Percentiles rank a stretch among this genome's conserved stretches.
These are phyloP conservation scores for Xanthia togata DNA, from an alignment of 2,888 invertebrate species.

Conservation along the genomic window DNA sequence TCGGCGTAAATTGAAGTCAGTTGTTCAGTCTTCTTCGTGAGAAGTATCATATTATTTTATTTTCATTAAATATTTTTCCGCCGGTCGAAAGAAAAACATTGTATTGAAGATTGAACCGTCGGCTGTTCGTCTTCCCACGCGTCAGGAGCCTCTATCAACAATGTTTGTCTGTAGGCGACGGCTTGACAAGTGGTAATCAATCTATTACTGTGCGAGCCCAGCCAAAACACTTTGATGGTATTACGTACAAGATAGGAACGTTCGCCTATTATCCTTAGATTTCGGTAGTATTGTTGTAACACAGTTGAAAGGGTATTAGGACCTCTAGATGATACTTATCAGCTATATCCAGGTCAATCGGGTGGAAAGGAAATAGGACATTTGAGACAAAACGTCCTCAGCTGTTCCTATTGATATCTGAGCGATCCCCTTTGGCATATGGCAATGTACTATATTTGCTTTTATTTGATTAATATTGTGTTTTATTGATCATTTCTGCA, in stretches of 20 bases:
- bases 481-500: too few species aligned
- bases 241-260: slow-evolving; percentile 31
- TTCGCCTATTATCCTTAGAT: slow-evolving; percentile 20
- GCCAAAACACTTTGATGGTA: slow-evolving; percentile 45
- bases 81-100: slow-evolving; percentile 27
- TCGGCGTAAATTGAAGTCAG: background rate
- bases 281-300: slow-evolving; percentile 15
- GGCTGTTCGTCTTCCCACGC: slow-evolving; percentile 53
- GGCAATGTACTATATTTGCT: background rate
- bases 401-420: slow-evolving; percentile 10
- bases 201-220: slow-evolving; percentile 47
- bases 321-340: slow-evolving; percentile 22
- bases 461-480: background rate
- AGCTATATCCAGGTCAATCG: background rate
- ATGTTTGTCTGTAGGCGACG: slow-evolving; percentile 35
- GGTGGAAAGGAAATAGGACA: background rate
- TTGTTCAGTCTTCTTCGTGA: background rate
- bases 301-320: background rate
- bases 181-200: slow-evolving; percentile 51
- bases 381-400: background rate
- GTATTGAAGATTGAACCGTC: slow-evolving; percentile 21
- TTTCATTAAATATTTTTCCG: slow-evolving; percentile 15
- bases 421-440: background rate
- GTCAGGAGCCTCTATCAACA: slow-evolving; percentile 32
- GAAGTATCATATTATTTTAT: background rate